These are phyloP conservation scores for Caenorhabditis panamensis DNA, from an alignment of 2,888 invertebrate species.

Conservation along the genomic window DNA sequence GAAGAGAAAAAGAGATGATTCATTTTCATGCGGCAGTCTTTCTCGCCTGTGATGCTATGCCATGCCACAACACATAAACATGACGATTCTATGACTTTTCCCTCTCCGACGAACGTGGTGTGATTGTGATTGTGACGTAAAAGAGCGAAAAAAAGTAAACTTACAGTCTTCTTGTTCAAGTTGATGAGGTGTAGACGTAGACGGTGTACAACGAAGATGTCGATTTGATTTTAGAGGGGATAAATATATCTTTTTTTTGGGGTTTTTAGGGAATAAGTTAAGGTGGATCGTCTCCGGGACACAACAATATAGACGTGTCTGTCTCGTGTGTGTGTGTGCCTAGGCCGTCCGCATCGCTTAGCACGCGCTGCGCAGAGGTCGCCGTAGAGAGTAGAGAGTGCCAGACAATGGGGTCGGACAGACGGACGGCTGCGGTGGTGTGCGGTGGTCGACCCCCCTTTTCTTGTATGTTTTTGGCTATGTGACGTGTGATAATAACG, in stretches of 20 bases:
- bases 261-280: constrained; percentile 30
- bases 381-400: constrained; percentile 3
- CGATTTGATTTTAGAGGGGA: neutral
- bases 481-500: constrained; percentile 52
- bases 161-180: constrained; percentile 10
- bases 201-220: neutral
- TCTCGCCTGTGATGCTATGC: constrained; percentile 4
- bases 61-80: constrained; percentile 42
- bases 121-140: no score
- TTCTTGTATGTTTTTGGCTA: constrained; percentile 43
- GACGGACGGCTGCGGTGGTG: constrained; percentile 8
- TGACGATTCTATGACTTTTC: constrained; percentile 9
- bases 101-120: neutral
- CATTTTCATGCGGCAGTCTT: constrained; percentile 13
- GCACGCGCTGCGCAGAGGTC: constrained; percentile 51
- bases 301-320: constrained; percentile 60
- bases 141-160: neutral
- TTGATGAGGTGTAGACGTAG: neutral
- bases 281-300: constrained; percentile 54
- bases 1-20: constrained; percentile 30
- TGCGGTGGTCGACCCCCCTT: constrained; percentile 11
- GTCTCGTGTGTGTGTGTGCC: constrained; percentile 56
- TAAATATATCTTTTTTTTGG: constrained; percentile 49
- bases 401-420: constrained; percentile 7
- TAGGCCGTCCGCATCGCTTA: constrained; percentile 47